Percentiles rank a stretch among this genome's conserved stretches.
Evolutionary conservation across 2,888 invertebrate species (phyloP).

Genomic region (Parascotia fuliginaria): DNA sequence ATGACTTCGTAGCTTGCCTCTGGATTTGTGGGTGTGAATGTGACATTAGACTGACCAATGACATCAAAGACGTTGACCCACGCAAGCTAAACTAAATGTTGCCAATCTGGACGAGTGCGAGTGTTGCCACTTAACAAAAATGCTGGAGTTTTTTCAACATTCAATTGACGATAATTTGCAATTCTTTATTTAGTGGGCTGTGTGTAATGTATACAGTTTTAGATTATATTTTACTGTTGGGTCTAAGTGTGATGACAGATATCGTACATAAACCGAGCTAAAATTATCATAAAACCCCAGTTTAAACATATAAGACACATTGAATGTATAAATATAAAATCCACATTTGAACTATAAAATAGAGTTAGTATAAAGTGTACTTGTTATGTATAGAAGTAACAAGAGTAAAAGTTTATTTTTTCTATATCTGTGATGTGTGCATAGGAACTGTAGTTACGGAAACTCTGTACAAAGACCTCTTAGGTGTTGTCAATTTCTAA

Average conservation of each 20-base stretch:
- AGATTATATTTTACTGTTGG: conserved; percentile 25
- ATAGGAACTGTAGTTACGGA: conserved; percentile 60
- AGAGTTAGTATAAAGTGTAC: conserved; percentile 68
- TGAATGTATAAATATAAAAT: conserved; percentile 27
- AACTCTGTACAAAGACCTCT: conserved; percentile 74
- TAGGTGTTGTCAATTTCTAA: conserved; percentile 78
- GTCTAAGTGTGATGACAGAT: conserved; percentile 2
- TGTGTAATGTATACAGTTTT: conserved; percentile 26
- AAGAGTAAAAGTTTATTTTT: conserved; percentile 70
- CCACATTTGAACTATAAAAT: conserved; percentile 34
- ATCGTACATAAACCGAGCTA: conserved; percentile 7
- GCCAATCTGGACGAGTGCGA: too few relatives aligned
- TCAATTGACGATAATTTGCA: background rate
- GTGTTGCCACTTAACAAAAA: background rate
- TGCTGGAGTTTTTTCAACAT: too few relatives aligned
- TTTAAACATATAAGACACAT: conserved; percentile 22
- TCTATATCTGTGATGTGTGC: conserved; percentile 79
- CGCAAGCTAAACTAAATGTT: too few relatives aligned
- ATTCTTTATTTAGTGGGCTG: background rate
- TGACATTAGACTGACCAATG: too few relatives aligned
- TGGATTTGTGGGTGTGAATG: too few relatives aligned
- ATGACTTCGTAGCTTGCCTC: too few relatives aligned
- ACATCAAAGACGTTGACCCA: too few relatives aligned
- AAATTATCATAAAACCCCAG: conserved; percentile 16
- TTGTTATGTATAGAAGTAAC: conserved; percentile 71